Percentiles rank a stretch among this genome's conserved stretches.
These are phyloP conservation scores for Nycticryphes semicollaris DNA, from an alignment of 2,113 vertebrate species.

Conservation along the genomic window DNA sequence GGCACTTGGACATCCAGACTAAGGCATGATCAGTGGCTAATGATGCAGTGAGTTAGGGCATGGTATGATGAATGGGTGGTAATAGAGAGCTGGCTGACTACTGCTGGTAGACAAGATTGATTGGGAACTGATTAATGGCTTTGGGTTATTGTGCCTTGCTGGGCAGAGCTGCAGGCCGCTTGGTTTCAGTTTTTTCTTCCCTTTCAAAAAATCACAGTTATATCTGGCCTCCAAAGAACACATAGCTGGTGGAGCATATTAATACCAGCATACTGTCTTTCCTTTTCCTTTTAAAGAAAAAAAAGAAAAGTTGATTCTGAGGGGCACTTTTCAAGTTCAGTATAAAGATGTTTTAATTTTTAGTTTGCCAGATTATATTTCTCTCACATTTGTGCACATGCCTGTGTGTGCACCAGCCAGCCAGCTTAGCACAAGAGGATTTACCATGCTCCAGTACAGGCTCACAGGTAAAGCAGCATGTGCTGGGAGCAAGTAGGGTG, in stretches of 20 bases:
- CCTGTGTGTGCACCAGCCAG: not conserved
- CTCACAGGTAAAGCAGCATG: not conserved
- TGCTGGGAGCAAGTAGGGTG: not conserved
- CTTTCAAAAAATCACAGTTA: constrained; percentile 40
- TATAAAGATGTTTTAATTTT: not conserved
- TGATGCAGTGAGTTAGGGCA: constrained; percentile 52
- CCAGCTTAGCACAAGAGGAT: not conserved
- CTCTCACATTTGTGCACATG: not conserved
- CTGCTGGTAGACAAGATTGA: constrained; percentile 69
- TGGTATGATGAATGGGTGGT: constrained; percentile 62
- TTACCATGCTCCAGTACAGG: accelerated
- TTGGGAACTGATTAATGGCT: constrained; percentile 72
- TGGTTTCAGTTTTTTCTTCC: constrained; percentile 37
- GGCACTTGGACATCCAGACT: constrained; percentile 10
- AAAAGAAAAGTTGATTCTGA: not conserved
- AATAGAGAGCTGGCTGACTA: constrained; percentile 69
- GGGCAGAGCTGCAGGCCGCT: constrained; percentile 47
- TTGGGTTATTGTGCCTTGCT: constrained; percentile 55
- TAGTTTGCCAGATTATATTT: not conserved
- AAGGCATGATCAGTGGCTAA: constrained; percentile 45
- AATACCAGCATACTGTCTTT: not conserved
- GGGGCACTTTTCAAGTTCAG: not conserved
- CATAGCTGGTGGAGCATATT: not conserved
- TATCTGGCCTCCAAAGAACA: not conserved
- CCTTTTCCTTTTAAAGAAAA: not conserved